Conservation (phyloP, 2,797 vertebrate genomes). For the Propithecus deckenii region DNA sequence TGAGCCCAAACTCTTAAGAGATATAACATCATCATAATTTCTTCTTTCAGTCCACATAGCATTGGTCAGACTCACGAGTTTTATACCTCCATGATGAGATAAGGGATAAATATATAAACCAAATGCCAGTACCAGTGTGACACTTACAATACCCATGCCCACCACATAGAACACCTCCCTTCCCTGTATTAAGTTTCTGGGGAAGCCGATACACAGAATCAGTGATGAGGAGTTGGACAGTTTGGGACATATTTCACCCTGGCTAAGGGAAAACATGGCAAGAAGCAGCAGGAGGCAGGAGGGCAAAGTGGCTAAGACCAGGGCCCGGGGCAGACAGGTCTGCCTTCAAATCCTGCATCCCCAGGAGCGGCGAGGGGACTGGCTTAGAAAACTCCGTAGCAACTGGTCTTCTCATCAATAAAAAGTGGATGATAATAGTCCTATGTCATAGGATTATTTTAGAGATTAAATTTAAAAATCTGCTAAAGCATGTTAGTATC, state of each 20-base stretch:
- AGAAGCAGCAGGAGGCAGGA: background rate
- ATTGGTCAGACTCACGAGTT: background rate
- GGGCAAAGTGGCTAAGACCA: background rate
- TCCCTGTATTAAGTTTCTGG: background rate
- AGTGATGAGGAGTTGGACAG: background rate
- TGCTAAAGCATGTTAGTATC: background rate
- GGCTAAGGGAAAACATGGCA: background rate
- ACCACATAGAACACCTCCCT: background rate
- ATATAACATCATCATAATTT: background rate
- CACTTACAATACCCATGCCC: background rate
- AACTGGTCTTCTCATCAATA: background rate
- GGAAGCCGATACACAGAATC: background rate
- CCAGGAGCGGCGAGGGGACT: background rate
- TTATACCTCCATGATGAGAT: too few relatives aligned
- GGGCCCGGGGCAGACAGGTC: fast-evolving
- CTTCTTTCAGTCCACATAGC: background rate
- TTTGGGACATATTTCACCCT: background rate
- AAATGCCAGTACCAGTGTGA: background rate
- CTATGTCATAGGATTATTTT: background rate
- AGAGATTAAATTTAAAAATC: background rate
- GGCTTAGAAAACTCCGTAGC: background rate
- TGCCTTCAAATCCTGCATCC: background rate
- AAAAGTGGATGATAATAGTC: background rate
- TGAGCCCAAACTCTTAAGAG: background rate
- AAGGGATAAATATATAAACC: background rate